phyloP scores from a whole-genome alignment of 1,140 invertebrate species.

The Heliconius eleuchia region DNA sequence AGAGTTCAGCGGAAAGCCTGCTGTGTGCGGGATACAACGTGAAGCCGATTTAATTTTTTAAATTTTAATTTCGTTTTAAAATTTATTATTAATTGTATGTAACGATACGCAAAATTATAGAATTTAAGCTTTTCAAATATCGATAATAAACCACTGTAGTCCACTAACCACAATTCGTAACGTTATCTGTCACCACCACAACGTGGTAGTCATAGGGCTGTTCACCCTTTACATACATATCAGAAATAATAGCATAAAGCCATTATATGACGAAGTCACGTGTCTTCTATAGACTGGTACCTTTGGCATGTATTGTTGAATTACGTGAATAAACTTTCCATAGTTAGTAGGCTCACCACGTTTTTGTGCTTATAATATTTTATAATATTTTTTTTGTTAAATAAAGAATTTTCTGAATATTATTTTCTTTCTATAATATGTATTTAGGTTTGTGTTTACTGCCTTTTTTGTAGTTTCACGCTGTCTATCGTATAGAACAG shows the following conservation, averaged over 20 bases:
- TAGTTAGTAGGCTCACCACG: background rate
- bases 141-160: too few relatives aligned
- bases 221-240: background rate
- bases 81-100: too few relatives aligned
- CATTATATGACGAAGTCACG: slow-evolving; percentile 12
- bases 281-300: slow-evolving; percentile 7
- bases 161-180: background rate
- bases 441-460: too few relatives aligned
- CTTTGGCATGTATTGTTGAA: slow-evolving; percentile 16
- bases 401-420: background rate
- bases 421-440: background rate
- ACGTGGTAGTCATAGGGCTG: background rate
- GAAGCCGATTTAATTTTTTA: too few relatives aligned
- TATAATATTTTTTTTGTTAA: background rate
- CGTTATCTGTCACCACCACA: background rate
- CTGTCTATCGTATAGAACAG: too few relatives aligned
- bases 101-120: too few relatives aligned
- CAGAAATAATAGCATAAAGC: slow-evolving; percentile 3
- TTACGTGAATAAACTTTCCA: slow-evolving; percentile 13
- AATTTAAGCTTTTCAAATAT: too few relatives aligned
- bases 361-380: slow-evolving; percentile 1
- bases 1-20: too few relatives aligned
- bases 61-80: too few relatives aligned
- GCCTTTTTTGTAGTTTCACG: too few relatives aligned
- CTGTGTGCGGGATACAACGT: too few relatives aligned